A percentile compares a stretch with the other conserved stretches of the same genome.
Evolutionary conservation across 2,797 vertebrate species (phyloP).

Genomic region (Denticeps clupeoides): DNA sequence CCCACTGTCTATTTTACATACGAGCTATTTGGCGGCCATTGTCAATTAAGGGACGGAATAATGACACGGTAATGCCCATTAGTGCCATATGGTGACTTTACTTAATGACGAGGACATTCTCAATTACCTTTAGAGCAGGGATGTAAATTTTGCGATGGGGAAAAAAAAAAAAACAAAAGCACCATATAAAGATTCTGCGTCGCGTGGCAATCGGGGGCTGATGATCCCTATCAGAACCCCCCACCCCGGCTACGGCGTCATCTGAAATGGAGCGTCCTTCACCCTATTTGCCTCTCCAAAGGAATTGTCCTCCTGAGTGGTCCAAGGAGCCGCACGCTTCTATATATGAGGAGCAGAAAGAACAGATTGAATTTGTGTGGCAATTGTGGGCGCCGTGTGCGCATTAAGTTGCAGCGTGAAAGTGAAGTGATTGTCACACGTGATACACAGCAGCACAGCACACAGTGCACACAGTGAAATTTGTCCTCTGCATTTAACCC

Average conservation of each 20-base stretch:
- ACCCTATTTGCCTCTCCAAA: slow-evolving; percentile 21
- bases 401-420: too few relatives aligned
- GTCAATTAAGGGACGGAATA: neutral
- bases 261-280: slow-evolving; percentile 33
- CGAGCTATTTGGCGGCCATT: neutral
- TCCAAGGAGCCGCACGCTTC: slow-evolving; percentile 21
- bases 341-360: neutral
- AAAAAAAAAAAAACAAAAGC: slow-evolving; percentile 27
- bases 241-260: slow-evolving; percentile 13
- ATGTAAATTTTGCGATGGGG: too few relatives aligned
- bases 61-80: neutral
- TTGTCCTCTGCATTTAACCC: too few relatives aligned
- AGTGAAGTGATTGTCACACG: too few relatives aligned
- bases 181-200: slow-evolving; percentile 30
- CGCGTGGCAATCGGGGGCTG: slow-evolving; percentile 37
- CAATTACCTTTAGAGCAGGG: slow-evolving; percentile 22
- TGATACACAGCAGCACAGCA: too few relatives aligned
- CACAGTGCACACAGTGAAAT: too few relatives aligned
- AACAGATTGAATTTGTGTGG: slow-evolving; percentile 18
- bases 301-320: too few relatives aligned
- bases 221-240: slow-evolving; percentile 29
- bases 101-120: slow-evolving; percentile 27
- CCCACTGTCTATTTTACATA: slow-evolving; percentile 1
- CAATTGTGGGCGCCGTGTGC: too few relatives aligned
- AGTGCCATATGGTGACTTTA: slow-evolving; percentile 19